Evolutionary conservation across 2,797 vertebrate species (phyloP).

Genomic region (Rhinophrynus dorsalis): DNA sequence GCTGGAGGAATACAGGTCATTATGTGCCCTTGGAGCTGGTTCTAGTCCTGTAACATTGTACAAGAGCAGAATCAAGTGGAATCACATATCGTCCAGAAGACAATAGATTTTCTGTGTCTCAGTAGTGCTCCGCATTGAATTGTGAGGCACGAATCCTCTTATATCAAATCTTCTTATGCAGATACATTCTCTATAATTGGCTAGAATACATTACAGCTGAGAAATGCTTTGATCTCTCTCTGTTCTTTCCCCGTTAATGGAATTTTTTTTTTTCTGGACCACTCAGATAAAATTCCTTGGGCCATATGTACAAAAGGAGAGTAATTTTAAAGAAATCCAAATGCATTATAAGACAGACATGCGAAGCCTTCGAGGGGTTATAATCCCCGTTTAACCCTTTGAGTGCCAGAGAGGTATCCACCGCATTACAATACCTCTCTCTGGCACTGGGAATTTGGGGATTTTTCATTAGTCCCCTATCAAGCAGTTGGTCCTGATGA

Average conservation of each 20-base stretch:
- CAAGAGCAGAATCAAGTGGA: neutral
- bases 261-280: neutral
- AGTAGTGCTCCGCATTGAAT: neutral
- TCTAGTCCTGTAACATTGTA: neutral
- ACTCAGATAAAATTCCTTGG: no score
- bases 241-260: neutral
- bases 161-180: slow-evolving; percentile 35
- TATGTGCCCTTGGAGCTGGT: neutral
- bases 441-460: no score
- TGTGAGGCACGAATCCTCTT: slow-evolving; percentile 25
- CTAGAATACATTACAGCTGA: slow-evolving; percentile 12
- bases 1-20: slow-evolving; percentile 23
- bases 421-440: no score
- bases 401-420: no score
- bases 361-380: no score
- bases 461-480: no score
- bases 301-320: no score
- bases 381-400: no score
- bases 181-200: slow-evolving; percentile 28
- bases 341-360: no score
- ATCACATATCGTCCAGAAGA: neutral
- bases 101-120: neutral
- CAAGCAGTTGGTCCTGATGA: no score
- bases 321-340: no score
- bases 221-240: slow-evolving; percentile 31